Evolutionary conservation across 2,797 vertebrate species (phyloP), one percentile per base, ranked within the genome.

Genomic region (Thamnophis elegans): DNA sequence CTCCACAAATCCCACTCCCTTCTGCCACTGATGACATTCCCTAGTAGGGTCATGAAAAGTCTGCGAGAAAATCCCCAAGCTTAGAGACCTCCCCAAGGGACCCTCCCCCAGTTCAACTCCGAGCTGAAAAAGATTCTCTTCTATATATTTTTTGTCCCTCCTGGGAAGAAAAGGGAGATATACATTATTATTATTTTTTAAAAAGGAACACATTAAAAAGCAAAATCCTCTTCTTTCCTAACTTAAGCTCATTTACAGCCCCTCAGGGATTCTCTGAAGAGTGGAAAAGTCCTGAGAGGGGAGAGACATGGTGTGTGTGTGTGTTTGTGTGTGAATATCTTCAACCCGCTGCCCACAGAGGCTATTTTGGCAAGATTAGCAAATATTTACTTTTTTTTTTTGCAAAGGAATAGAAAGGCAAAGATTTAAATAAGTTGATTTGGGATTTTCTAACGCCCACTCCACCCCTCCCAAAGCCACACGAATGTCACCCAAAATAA

Each of bases 401-500:
- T 89, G 22, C 56, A 55, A n/a, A 55, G 8, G n/a, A 62, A 62
- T 20, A 86, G 56, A 12, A 54, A 55, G 47, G n/a, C 36, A 62
- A 92, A 55, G 13, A 88, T 51, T 36, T 25, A 62, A 92, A 91
- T 1, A n/a, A 62, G 32, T 5, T 16, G 54, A 9, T 92, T 85
- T 92, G 54, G 73, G 88, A 55, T 59, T 85, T 55, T n/a, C 20
- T 28, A 65, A 56, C 22, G 22, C 22, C 47, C 88, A 1, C 2
- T 9, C 59, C 9, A 4, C 2, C 25, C 59, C 9, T 5, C 55
- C 10, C 0, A 25, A 89, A 55, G 25, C 91, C 88, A 10, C 88
- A 10, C 91, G 89, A 55, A 85, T 47, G 58, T 89, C 88, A 89
- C 88, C 78, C 11, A 78, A 92, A 92, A 65, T 89, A 92, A 62